These are phyloP conservation scores for Cataglyphis rosenhaueri DNA, from an alignment of 2,888 invertebrate genomes.

Conservation along the genomic window DNA sequence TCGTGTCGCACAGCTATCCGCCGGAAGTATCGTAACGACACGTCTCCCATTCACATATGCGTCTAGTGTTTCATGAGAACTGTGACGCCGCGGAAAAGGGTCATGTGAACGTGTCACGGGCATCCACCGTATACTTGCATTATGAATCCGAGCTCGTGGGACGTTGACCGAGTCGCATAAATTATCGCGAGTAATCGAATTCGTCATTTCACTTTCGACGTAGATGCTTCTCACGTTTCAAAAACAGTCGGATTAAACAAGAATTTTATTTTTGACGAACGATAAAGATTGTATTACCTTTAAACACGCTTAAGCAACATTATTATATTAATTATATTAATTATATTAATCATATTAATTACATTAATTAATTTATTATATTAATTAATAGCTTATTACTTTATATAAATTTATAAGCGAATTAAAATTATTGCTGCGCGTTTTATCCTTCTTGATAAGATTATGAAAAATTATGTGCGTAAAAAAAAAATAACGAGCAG, in stretches of 20 bases:
- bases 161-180: constrained; percentile 79
- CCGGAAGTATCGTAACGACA: constrained; percentile 85
- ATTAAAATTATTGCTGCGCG: neutral
- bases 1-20: constrained; percentile 75
- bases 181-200: constrained; percentile 49
- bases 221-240: constrained; percentile 20
- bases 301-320: neutral
- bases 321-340: no score
- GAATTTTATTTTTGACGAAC: neutral
- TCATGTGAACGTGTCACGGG: constrained; percentile 84
- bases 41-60: constrained; percentile 81
- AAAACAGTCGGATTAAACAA: constrained; percentile 7
- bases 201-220: constrained; percentile 54
- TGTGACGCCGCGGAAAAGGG: constrained; percentile 84
- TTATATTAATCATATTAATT: no score
- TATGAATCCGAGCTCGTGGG: constrained; percentile 81
- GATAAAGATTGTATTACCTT: neutral
- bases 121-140: constrained; percentile 79
- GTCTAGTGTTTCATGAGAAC: constrained; percentile 84
- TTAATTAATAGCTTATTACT: neutral
- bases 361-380: neutral
- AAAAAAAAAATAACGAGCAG: neutral
- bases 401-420: neutral
- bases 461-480: neutral
- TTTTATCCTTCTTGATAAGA: neutral